Evolutionary conservation across 2,888 invertebrate species (phyloP).

Genomic region (Alloplasta piceator): DNA sequence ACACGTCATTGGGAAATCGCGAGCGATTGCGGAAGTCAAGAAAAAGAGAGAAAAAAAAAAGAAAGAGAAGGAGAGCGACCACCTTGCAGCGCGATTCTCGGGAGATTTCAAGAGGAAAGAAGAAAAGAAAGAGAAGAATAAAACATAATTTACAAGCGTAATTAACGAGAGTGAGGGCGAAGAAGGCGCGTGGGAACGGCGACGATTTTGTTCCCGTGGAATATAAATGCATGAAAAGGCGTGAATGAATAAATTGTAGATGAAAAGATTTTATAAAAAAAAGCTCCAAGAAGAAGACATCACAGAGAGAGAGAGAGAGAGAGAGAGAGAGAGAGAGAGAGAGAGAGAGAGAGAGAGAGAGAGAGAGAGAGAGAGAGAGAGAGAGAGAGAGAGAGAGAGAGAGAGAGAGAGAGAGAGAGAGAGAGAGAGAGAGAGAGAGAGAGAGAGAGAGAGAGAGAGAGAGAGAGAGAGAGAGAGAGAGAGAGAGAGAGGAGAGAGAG

Average conservation of each 20-base stretch:
- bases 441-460: too few species aligned
- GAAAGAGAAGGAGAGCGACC: neutral
- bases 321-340: too few species aligned
- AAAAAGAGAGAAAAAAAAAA: neutral
- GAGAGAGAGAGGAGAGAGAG: too few species aligned
- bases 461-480: too few species aligned
- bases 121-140: slow-evolving; percentile 25
- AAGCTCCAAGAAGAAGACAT: slow-evolving; percentile 2
- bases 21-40: slow-evolving; percentile 54
- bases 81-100: neutral
- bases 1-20: slow-evolving; percentile 51
- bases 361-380: too few species aligned
- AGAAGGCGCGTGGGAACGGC: slow-evolving; percentile 66
- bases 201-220: slow-evolving; percentile 65
- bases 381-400: too few species aligned
- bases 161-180: slow-evolving; percentile 54
- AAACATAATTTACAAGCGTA: slow-evolving; percentile 45
- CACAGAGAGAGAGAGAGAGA: too few species aligned
- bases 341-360: too few species aligned
- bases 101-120: slow-evolving; percentile 16
- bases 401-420: too few species aligned
- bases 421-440: too few species aligned
- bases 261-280: slow-evolving; percentile 8
- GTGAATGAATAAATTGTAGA: slow-evolving; percentile 48
- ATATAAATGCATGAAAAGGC: slow-evolving; percentile 69